phyloP scores from a whole-genome alignment of 1,140 invertebrate genomes.

The Globodera rostochiensis region DNA sequence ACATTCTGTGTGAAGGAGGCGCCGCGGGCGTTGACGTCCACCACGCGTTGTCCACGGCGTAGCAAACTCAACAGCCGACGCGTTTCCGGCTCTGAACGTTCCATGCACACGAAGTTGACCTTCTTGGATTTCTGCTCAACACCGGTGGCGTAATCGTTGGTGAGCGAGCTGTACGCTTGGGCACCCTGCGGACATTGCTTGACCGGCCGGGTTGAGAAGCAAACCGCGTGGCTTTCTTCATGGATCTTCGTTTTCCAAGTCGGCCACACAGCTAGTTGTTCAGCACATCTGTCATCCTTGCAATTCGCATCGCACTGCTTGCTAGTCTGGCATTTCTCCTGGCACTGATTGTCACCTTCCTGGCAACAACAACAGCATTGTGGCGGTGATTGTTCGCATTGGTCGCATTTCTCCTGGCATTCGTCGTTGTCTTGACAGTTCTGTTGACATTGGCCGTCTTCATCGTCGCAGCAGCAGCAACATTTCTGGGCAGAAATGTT shows the following conservation, averaged over 20 bases:
- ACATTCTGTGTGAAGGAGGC: neutral
- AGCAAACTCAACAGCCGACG: slow-evolving; percentile 14
- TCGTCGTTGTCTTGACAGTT: slow-evolving; percentile 21
- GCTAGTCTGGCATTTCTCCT: too few relatives aligned
- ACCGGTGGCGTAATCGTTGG: neutral
- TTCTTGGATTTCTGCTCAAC: slow-evolving; percentile 12
- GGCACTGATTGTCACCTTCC: too few relatives aligned
- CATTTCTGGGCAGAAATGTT: neutral
- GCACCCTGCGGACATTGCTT: slow-evolving; percentile 40
- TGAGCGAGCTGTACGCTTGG: neutral
- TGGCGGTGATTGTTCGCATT: neutral
- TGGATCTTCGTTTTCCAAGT: slow-evolving; percentile 30
- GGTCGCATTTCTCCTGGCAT: neutral
- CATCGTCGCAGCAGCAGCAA: neutral
- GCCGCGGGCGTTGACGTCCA: slow-evolving; percentile 8
- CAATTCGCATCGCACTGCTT: neutral
- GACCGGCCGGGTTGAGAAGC: slow-evolving; percentile 51
- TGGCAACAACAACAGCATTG: too few relatives aligned
- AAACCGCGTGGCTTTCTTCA: slow-evolving; percentile 43
- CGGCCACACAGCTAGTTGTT: slow-evolving; percentile 34
- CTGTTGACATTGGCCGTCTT: slow-evolving; percentile 21
- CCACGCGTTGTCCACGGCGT: neutral
- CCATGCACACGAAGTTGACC: slow-evolving; percentile 16
- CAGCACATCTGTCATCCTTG: neutral
- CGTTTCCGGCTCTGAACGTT: slow-evolving; percentile 17